phyloP scores from a whole-genome alignment of 2,113 vertebrate genomes.

The Ophiodon elongatus region DNA sequence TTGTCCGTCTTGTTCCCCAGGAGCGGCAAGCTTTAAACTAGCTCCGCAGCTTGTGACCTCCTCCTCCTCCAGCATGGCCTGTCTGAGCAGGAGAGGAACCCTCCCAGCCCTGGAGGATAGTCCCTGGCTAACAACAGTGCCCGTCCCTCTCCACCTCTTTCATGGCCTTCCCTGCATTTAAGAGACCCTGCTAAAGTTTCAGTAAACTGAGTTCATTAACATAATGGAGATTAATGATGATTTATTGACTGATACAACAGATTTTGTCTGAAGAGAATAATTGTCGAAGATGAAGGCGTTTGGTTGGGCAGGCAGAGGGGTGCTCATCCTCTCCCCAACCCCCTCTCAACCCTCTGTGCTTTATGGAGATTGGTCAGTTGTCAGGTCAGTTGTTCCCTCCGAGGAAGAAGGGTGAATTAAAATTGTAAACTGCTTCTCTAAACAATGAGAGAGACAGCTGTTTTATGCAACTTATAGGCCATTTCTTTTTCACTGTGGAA shows the following conservation, averaged over 20 bases:
- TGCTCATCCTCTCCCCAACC: constrained; percentile 22
- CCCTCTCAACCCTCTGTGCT: constrained; percentile 23
- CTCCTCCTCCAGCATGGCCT: constrained; percentile 62
- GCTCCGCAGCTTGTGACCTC: constrained; percentile 74
- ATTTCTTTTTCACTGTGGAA: constrained; percentile 40
- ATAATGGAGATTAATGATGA: constrained; percentile 63
- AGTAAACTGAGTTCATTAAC: constrained; percentile 51
- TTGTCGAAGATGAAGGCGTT: constrained; percentile 69
- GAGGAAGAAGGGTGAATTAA: constrained; percentile 52
- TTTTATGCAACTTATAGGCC: constrained; percentile 36
- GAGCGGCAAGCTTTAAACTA: constrained; percentile 75
- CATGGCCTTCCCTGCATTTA: background rate
- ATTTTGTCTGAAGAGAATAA: constrained; percentile 63
- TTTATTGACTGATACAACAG: constrained; percentile 57
- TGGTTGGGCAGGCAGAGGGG: constrained; percentile 59
- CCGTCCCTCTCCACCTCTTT: constrained; percentile 31
- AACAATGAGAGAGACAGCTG: constrained; percentile 61
- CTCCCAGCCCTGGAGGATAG: constrained; percentile 52
- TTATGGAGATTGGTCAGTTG: constrained; percentile 64
- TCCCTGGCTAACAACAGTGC: constrained; percentile 54
- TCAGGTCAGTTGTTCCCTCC: constrained; percentile 62
- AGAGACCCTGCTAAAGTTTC: constrained; percentile 45
- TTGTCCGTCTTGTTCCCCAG: constrained; percentile 69
- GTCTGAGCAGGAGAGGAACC: constrained; percentile 57
- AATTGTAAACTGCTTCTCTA: constrained; percentile 47